Evolutionary conservation across 2,113 vertebrate genomes (phyloP).

Genomic region (Rhynchopsitta pachyrhyncha): DNA sequence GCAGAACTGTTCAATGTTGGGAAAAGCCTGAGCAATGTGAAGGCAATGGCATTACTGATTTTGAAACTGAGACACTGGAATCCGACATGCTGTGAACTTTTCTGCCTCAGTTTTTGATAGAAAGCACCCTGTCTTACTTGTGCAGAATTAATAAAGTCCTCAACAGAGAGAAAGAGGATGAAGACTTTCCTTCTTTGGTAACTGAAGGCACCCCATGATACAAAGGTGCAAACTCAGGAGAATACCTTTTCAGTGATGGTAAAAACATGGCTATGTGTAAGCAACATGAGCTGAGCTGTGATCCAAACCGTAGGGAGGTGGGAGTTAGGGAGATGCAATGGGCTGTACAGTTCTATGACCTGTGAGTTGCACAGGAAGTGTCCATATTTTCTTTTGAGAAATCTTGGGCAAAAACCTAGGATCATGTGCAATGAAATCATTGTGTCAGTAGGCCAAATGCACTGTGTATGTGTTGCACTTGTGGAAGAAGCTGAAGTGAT

Average conservation of each 20-base stretch:
- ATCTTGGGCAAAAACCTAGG: neutral
- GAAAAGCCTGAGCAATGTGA: neutral
- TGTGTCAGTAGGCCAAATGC: neutral
- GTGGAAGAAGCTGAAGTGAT: neutral
- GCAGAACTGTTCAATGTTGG: neutral
- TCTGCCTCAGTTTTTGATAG: neutral
- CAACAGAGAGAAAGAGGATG: neutral
- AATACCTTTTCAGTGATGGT: neutral
- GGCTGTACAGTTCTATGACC: neutral
- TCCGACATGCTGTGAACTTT: neutral
- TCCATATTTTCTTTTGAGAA: neutral
- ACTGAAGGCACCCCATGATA: neutral
- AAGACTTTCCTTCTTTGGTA: neutral
- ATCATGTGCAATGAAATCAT: neutral
- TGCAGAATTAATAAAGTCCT: neutral
- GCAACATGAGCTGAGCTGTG: neutral
- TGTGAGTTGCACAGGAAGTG: neutral
- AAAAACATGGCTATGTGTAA: neutral
- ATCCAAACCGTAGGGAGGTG: neutral
- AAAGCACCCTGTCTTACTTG: neutral
- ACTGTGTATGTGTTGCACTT: accelerated
- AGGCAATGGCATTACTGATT: neutral
- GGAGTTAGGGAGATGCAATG: neutral
- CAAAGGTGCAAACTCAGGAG: neutral
- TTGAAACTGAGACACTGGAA: neutral